Base-by-base conservation (phyloP, 2,888 invertebrate genomes). In the Eudasyphora cyanicolor region DNA sequence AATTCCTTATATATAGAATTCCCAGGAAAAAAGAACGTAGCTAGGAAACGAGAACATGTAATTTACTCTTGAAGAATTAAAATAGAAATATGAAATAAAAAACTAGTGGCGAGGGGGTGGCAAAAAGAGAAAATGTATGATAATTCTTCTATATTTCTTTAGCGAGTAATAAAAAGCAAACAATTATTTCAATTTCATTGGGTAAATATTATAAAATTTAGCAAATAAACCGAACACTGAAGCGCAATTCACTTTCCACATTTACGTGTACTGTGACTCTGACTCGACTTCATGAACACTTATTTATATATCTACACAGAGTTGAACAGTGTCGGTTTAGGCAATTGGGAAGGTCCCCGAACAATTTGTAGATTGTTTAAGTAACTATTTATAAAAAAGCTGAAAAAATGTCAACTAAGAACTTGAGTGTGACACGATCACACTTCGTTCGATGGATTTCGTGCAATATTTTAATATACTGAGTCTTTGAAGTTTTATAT, bases 181-280 rank as follows among this genome's bases (percentile, higher is more conserved):
- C 76, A 62, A 60, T 77, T 62, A 70, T 70, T 70, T 62, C 35
- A 77, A 77, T 70, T 77, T 60, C 49, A 77, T 60, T 17, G 60
- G n/a, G 24, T 57, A 77, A 76, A 69, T 76, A 76, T 76, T 57
- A 60, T 6, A 60, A 42, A 29, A 60, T 70, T 70, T 60, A 42
- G 67, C 42, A 69, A 76, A 76, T 69, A 76, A 38, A 67, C 19
- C 27, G 12, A 64, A 17, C 67, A 10, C 19, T 38, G 24, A 32
- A 32, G 32, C 21, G 62, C 45, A 29, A n/a, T 27, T 60, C 45
- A 75, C 29, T 62, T n/a, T n/a, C 45, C 21, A 51, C 6, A 71
- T n/a, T n/a, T n/a, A n/a, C n/a, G n/a, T n/a, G n/a, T n/a, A n/a
- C 45, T n/a, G 45, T 45, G 45, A n/a, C 38, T 38, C 38, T 38